Conservation (phyloP, 2,888 invertebrate genomes). For the Cetonia aurata region DNA sequence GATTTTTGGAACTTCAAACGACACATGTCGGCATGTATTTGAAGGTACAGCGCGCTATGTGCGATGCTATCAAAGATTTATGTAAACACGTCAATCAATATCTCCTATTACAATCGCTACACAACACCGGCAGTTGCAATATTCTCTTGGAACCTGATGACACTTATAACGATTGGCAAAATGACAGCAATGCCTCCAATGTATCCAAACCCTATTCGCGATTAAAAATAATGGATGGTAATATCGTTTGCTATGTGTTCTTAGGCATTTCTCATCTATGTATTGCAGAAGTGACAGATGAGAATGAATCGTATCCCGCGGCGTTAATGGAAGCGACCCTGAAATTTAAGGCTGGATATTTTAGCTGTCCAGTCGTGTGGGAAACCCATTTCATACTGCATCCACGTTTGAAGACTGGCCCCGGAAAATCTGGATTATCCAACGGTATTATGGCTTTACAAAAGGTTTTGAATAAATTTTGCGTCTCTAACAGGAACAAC, state of each 20-base stretch:
- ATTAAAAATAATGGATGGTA: slow-evolving; percentile 64
- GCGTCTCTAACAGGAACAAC: slow-evolving; percentile 79
- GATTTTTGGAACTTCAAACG: slow-evolving; percentile 70
- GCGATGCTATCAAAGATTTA: slow-evolving; percentile 71
- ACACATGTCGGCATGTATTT: slow-evolving; percentile 69
- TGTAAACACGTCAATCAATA: slow-evolving; percentile 78
- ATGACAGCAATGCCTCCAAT: slow-evolving; percentile 55
- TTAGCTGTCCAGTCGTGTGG: slow-evolving; percentile 82
- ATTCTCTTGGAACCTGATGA: slow-evolving; percentile 75
- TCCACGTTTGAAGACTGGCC: slow-evolving; percentile 77
- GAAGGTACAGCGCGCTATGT: slow-evolving; percentile 68
- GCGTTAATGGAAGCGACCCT: slow-evolving; percentile 64
- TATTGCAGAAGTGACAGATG: slow-evolving; percentile 60
- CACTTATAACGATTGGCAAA: slow-evolving; percentile 58
- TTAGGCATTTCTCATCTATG: too few relatives aligned
- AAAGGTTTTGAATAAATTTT: slow-evolving; percentile 76
- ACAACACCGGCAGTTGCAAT: slow-evolving; percentile 77
- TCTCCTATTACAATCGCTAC: slow-evolving; percentile 76
- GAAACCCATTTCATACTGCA: slow-evolving; percentile 77
- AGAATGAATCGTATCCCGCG: slow-evolving; percentile 58
- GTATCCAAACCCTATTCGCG: slow-evolving; percentile 59
- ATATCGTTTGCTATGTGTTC: slow-evolving; percentile 27
- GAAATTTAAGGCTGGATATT: slow-evolving; percentile 75
- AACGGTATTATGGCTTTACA: slow-evolving; percentile 75
- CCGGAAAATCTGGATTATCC: slow-evolving; percentile 72